phyloP scores from a whole-genome alignment of 2,797 vertebrate genomes.

The Holocentrus rufus region DNA sequence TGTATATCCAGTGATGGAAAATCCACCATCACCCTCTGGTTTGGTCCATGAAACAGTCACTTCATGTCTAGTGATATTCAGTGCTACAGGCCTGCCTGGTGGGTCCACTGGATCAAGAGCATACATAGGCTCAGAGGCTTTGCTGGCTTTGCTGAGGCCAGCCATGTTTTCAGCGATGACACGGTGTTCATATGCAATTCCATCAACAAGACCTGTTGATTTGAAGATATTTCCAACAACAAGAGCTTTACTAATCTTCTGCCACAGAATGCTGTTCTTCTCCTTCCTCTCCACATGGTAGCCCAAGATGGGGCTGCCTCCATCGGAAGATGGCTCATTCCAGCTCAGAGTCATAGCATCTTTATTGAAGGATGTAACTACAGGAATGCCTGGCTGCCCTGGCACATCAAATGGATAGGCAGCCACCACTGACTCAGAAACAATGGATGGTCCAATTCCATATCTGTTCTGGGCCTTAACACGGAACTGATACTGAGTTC shows the following conservation, averaged over 20 bases:
- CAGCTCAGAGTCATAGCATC: slow-evolving; percentile 95
- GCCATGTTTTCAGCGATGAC: slow-evolving; percentile 97
- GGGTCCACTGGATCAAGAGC: slow-evolving; percentile 96
- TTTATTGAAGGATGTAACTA: slow-evolving; percentile 90
- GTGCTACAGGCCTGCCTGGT: slow-evolving; percentile 92
- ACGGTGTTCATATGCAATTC: slow-evolving; percentile 96
- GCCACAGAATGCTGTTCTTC: slow-evolving; percentile 97
- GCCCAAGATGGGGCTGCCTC: slow-evolving; percentile 94
- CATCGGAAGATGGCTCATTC: slow-evolving; percentile 94
- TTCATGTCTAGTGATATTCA: slow-evolving; percentile 96
- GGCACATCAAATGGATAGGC: slow-evolving; percentile 97
- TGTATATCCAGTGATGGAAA: slow-evolving; percentile 96
- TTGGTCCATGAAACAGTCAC: slow-evolving; percentile 95
- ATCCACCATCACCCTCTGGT: slow-evolving; percentile 96
- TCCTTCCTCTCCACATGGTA: slow-evolving; percentile 99
- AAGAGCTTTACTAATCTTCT: slow-evolving; percentile 91
- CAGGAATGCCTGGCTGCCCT: slow-evolving; percentile 92
- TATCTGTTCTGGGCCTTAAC: slow-evolving; percentile 98
- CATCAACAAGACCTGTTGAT: slow-evolving; percentile 93
- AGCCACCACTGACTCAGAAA: slow-evolving; percentile 89
- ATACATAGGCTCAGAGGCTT: slow-evolving; percentile 90
- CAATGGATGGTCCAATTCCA: slow-evolving; percentile 88
- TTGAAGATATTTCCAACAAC: slow-evolving; percentile 97
- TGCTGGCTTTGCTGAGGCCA: slow-evolving; percentile 96
- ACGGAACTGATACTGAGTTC: slow-evolving; percentile 94